Evolutionary conservation across 2,797 vertebrate genomes (phyloP).

Genomic region (Apodemus agrarius): DNA sequence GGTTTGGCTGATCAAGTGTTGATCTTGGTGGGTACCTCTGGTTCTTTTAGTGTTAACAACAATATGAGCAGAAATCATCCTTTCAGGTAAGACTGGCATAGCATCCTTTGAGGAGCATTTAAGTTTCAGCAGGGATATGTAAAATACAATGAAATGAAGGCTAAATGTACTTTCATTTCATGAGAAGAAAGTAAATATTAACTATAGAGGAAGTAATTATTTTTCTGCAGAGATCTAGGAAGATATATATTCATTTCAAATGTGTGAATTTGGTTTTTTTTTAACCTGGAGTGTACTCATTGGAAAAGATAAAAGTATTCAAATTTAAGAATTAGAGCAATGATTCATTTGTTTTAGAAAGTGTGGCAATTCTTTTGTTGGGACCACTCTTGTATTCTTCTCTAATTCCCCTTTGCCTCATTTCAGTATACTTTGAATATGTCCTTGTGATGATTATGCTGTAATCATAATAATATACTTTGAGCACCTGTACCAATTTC

Average conservation of each 20-base stretch:
- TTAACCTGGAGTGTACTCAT: not conserved
- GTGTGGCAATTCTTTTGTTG: not conserved
- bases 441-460: constrained; percentile 43
- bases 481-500: constrained; percentile 57
- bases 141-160: constrained; percentile 57
- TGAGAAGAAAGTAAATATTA: constrained; percentile 75
- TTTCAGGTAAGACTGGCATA: constrained; percentile 74
- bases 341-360: constrained; percentile 43
- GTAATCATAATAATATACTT: constrained; percentile 44
- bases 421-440: constrained; percentile 38
- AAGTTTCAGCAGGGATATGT: constrained; percentile 61
- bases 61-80: constrained; percentile 70
- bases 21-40: not conserved
- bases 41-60: constrained; percentile 62
- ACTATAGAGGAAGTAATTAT: constrained; percentile 72
- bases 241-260: constrained; percentile 29
- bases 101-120: constrained; percentile 64
- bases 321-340: constrained; percentile 36
- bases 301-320: constrained; percentile 28
- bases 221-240: not conserved
- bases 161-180: constrained; percentile 72
- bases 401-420: not conserved
- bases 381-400: constrained; percentile 42
- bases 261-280: constrained; percentile 33
- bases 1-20: not conserved